phyloP scores from a whole-genome alignment of 2,888 invertebrate genomes.

The Patella depressa region DNA sequence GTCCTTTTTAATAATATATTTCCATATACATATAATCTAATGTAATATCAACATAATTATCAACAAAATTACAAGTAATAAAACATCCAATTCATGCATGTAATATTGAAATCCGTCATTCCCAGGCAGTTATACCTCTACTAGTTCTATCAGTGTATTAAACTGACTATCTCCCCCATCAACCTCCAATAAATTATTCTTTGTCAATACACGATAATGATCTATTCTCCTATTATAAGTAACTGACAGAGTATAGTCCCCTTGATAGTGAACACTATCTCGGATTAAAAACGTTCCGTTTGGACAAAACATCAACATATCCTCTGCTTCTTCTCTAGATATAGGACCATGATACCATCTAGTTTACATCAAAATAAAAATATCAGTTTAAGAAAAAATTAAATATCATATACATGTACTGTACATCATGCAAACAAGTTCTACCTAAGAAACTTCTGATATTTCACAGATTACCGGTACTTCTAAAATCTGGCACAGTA shows the following conservation, averaged over 20 bases:
- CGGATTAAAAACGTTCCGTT: slow-evolving; percentile 94
- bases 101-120: too few relatives aligned
- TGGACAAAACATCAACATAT: slow-evolving; percentile 80
- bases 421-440: too few relatives aligned
- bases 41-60: too few relatives aligned
- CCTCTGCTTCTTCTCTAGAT: slow-evolving; percentile 93
- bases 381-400: too few relatives aligned
- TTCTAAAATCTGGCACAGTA: too few relatives aligned
- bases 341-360: slow-evolving; percentile 99
- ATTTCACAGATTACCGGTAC: too few relatives aligned
- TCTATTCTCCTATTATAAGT: slow-evolving; percentile 86
- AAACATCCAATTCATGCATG: too few relatives aligned
- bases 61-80: too few relatives aligned
- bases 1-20: too few relatives aligned
- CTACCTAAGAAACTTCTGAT: too few relatives aligned
- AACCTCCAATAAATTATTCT: slow-evolving; percentile 91
- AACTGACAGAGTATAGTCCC: slow-evolving; percentile 98
- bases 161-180: slow-evolving; percentile 92
- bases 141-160: slow-evolving; percentile 92
- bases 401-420: too few relatives aligned
- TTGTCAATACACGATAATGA: slow-evolving; percentile 90
- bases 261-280: slow-evolving; percentile 95
- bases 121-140: slow-evolving; percentile 78
- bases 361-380: slow-evolving; percentile 1
- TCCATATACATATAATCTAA: too few relatives aligned